phyloP scores from a whole-genome alignment of 92 coral and sea anemone genomes.

The Meandrina meandrites region DNA sequence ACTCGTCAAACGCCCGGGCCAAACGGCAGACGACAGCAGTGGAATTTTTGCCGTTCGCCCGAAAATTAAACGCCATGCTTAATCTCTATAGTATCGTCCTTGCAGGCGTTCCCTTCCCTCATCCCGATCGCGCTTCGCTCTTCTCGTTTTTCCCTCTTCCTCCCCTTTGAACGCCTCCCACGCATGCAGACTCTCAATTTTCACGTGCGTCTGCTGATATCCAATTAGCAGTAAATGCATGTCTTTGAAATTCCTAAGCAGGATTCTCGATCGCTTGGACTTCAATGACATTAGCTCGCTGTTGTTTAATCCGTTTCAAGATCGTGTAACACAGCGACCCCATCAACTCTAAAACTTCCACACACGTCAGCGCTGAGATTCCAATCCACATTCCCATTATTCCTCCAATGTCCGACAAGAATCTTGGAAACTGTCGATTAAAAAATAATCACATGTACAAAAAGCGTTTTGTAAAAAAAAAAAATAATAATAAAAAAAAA shows the following conservation, averaged over 20 bases:
- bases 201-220: background rate
- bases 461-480: background rate
- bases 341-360: slow-evolving; percentile 55
- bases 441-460: background rate
- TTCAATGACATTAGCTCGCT: background rate
- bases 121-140: too few species aligned
- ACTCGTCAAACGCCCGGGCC: too few species aligned
- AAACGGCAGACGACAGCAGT: too few species aligned
- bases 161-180: too few species aligned
- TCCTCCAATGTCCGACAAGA: slow-evolving; percentile 65
- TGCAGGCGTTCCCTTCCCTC: too few species aligned
- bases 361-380: slow-evolving; percentile 61
- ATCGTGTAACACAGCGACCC: slow-evolving; percentile 11
- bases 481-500: too few species aligned
- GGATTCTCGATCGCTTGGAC: slow-evolving; percentile 16
- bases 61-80: too few species aligned
- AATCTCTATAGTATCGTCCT: too few species aligned
- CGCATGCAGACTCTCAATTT: too few species aligned
- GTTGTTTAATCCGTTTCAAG: background rate
- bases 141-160: too few species aligned
- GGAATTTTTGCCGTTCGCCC: too few species aligned
- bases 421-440: slow-evolving; percentile 28
- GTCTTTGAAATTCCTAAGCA: background rate
- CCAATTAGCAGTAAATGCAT: too few species aligned
- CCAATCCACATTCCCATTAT: slow-evolving; percentile 79